These are phyloP conservation scores for Meriones psammophilus DNA, from an alignment of 2,797 vertebrate species.

Conservation along the genomic window DNA sequence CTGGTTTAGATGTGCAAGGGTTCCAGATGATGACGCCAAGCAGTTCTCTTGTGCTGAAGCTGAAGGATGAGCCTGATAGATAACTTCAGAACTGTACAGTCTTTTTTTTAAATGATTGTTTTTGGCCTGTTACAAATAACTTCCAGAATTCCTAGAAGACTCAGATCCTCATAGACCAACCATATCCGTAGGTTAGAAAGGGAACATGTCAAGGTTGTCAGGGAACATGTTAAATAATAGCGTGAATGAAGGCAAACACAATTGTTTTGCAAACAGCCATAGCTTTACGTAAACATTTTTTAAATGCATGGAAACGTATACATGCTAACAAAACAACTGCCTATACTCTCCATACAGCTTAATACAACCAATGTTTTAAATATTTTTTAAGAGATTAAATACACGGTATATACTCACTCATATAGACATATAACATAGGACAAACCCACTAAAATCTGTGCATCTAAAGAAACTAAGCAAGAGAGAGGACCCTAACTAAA, in stretches of 20 bases:
- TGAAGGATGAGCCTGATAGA: background rate
- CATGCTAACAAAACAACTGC: background rate
- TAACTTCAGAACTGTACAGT: background rate
- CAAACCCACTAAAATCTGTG: no score
- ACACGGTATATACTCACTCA: background rate
- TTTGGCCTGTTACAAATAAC: background rate
- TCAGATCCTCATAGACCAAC: background rate
- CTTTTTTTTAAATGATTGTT: background rate
- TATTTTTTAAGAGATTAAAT: slow-evolving; percentile 41
- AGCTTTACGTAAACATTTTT: background rate
- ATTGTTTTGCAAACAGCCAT: background rate
- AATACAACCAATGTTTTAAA: slow-evolving; percentile 30
- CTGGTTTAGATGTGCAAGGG: background rate
- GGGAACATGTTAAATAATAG: background rate
- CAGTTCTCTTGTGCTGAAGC: background rate
- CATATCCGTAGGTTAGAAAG: background rate
- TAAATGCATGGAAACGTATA: slow-evolving; percentile 20
- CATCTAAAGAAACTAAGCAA: no score
- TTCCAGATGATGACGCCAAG: background rate
- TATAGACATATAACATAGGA: no score
- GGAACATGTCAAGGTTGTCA: background rate
- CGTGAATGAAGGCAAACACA: slow-evolving; percentile 15
- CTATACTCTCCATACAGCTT: background rate
- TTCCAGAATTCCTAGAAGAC: background rate
- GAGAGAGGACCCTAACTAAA: no score